phyloP scores from a whole-genome alignment of 2,797 vertebrate genomes.

The Spheniscus humboldti region DNA sequence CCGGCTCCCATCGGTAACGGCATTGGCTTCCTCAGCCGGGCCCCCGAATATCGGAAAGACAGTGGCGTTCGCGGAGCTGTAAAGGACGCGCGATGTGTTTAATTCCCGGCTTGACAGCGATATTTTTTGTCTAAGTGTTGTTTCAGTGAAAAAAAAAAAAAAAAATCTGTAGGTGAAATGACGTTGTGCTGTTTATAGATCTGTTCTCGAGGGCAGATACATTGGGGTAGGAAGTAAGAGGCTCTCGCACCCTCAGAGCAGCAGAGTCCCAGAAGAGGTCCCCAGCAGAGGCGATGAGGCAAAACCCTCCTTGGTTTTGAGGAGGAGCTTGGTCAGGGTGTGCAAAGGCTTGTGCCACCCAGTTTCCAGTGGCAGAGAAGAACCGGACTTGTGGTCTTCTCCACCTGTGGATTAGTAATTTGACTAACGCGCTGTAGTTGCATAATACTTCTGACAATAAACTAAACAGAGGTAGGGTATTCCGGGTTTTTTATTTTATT shows the following conservation, averaged over 20 bases:
- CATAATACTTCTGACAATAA: not conserved
- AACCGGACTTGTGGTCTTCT: not conserved
- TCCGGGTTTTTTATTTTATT: not conserved
- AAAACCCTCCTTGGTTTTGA: not conserved
- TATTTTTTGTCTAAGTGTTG: not conserved
- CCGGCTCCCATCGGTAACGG: fast-evolving
- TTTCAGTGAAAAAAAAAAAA: not conserved
- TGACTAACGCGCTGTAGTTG: not conserved
- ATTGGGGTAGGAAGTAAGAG: fast-evolving
- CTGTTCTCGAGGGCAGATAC: not conserved
- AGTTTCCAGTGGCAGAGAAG: not conserved
- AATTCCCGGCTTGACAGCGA: fast-evolving
- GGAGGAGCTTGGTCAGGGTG: not conserved
- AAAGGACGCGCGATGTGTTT: fast-evolving
- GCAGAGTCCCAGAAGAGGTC: not conserved
- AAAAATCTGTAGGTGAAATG: not conserved
- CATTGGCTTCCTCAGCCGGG: not conserved
- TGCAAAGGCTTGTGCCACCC: not conserved
- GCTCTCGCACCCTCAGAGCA: fast-evolving
- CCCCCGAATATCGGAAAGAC: fast-evolving
- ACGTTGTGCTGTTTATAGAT: fast-evolving
- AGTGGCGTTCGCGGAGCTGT: too few relatives aligned
- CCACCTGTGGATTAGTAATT: not conserved
- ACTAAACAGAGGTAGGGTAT: not conserved
- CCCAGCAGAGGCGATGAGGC: fast-evolving